Evolutionary conservation across 1,140 invertebrate species (phyloP), one percentile per base, ranked within the genome.

Genomic region (Drosophila setifemur): DNA sequence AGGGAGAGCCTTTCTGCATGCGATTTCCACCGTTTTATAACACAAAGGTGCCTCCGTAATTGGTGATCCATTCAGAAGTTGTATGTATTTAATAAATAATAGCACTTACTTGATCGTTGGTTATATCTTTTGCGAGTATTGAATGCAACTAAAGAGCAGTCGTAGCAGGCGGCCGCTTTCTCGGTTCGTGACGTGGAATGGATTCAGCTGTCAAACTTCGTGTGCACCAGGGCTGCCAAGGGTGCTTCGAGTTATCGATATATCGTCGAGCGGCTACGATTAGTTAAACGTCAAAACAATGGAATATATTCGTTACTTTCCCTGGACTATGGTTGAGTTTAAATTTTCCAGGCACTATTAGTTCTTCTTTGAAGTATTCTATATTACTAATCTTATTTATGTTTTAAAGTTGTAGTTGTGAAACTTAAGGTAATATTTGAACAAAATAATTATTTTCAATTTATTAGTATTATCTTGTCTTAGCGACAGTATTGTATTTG

Each of bases 111-210:
- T 85, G 40, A 64, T 39, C 42, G 37, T 53, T 7, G 21, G 52
- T 42, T 74, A 70, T 47, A 77, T 68, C 42, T 50, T 63, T 68
- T 33, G 29, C 53, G 40, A 60, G 43, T 64, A 61, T 47, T 47
- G 1, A 43, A 29, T 60, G 26, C 60, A 69, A 31, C 9, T 37
- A 44, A 25, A 37, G 14, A 47, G 25, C 25, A 47, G n/a, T 48
- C 60, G 18, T 48, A 54, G 50, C 39, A 54, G 26, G 52, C 64
- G 50, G 58, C 58, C 70, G 50, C 77, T 81, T 81, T 81, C 77
- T 82, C 77, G 77, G 58, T 63, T 67, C 76, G 83, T 88, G 85
- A 88, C 85, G 85, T 88, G 85, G 60, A 64, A 63, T 63, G 60
- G 77, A 77, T 49, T 61, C 58, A 43, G 79, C 48, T 83, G 85